Evolutionary conservation across 2,113 vertebrate genomes (phyloP).

Genomic region (Willisornis vidua): DNA sequence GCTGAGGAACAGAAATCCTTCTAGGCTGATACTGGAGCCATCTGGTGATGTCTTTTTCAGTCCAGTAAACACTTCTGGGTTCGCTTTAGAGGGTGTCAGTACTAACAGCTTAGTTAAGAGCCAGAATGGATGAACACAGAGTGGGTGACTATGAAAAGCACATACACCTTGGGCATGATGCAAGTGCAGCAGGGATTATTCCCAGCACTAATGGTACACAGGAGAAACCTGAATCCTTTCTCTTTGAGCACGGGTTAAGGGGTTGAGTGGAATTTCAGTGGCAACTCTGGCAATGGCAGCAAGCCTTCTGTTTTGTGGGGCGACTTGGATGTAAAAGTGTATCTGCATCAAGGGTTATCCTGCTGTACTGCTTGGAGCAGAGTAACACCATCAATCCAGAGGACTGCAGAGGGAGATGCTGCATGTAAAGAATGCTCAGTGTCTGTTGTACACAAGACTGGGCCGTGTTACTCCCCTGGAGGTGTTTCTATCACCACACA

Average conservation of each 20-base stretch:
- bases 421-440: neutral
- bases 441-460: neutral
- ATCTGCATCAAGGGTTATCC: neutral
- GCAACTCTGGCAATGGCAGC: neutral
- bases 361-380: neutral
- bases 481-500: neutral
- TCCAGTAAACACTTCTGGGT: constrained; percentile 35
- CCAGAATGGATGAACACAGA: neutral
- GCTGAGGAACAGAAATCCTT: constrained; percentile 51
- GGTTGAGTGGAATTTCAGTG: neutral
- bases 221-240: neutral
- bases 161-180: neutral
- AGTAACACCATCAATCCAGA: neutral
- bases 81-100: constrained; percentile 30
- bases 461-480: neutral
- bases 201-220: neutral
- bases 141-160: neutral
- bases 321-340: neutral
- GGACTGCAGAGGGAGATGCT: neutral
- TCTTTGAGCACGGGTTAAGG: neutral
- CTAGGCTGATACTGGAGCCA: constrained; percentile 49
- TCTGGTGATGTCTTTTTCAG: constrained; percentile 57
- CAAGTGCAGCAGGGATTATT: neutral
- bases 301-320: neutral
- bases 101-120: constrained; percentile 31